Percentiles rank a stretch among this genome's conserved stretches.
Conservation (phyloP, 2,888 invertebrate genomes). For the Prosapia bicincta region DNA sequence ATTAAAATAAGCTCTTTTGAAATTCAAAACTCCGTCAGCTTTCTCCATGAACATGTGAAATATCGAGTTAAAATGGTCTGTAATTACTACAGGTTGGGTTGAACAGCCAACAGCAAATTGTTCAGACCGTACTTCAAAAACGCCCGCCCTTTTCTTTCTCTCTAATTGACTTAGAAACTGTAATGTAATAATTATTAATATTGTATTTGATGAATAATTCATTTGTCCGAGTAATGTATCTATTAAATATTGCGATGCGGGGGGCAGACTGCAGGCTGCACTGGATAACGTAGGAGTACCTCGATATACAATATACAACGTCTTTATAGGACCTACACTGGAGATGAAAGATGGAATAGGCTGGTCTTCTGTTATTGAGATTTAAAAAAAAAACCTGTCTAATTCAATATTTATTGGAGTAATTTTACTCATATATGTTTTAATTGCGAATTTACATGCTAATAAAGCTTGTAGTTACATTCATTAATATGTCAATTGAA, state of each 20-base stretch:
- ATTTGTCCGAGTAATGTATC: background rate
- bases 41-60: background rate
- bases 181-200: background rate
- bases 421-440: too few species aligned
- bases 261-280: background rate
- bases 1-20: background rate
- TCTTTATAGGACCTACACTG: background rate
- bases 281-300: background rate
- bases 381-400: background rate
- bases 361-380: background rate
- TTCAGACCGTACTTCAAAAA: background rate
- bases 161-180: constrained; percentile 2
- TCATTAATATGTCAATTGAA: background rate
- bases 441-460: background rate
- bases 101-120: background rate
- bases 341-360: background rate
- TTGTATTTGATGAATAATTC: background rate
- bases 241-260: background rate
- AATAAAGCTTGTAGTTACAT: background rate
- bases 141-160: constrained; percentile 2
- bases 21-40: background rate
- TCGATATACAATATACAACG: background rate
- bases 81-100: background rate
- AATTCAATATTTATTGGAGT: background rate
- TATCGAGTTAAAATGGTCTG: background rate